phyloP scores from a whole-genome alignment of 1,140 invertebrate genomes.

The Diabrotica virgifera region DNA sequence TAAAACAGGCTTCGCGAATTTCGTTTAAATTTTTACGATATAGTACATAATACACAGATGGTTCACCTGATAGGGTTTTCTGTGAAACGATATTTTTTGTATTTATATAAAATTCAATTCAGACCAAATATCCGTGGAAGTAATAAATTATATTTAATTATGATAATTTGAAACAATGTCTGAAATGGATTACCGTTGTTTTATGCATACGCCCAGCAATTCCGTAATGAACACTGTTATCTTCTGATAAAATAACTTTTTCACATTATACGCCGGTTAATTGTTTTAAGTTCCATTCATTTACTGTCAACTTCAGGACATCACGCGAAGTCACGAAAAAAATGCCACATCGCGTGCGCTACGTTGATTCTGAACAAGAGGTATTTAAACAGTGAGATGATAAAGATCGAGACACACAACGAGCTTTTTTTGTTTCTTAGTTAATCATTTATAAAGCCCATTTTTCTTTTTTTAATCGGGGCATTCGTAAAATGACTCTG shows the following conservation, averaged over 20 bases:
- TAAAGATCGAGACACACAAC: neutral
- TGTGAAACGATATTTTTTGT: no score
- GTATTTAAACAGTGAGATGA: slow-evolving; percentile 9
- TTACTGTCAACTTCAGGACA: neutral
- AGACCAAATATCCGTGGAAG: no score
- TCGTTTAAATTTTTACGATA: no score
- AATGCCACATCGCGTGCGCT: neutral
- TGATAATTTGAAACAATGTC: no score
- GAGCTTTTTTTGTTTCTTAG: slow-evolving; percentile 1
- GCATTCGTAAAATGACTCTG: no score
- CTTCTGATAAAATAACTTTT: neutral
- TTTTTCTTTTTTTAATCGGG: neutral
- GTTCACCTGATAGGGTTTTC: no score
- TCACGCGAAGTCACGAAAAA: neutral
- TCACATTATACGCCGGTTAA: neutral
- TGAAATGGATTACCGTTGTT: no score
- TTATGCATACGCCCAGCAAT: neutral
- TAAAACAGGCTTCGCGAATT: no score
- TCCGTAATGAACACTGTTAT: slow-evolving; percentile 1
- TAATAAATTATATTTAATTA: no score
- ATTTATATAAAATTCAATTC: no score
- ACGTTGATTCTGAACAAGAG: slow-evolving; percentile 1
- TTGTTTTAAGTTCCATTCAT: slow-evolving; percentile 6
- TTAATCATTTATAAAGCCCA: neutral
- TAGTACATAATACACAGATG: no score